Conservation (phyloP, 2,888 invertebrate genomes). For the Thymelicus sylvestris region DNA sequence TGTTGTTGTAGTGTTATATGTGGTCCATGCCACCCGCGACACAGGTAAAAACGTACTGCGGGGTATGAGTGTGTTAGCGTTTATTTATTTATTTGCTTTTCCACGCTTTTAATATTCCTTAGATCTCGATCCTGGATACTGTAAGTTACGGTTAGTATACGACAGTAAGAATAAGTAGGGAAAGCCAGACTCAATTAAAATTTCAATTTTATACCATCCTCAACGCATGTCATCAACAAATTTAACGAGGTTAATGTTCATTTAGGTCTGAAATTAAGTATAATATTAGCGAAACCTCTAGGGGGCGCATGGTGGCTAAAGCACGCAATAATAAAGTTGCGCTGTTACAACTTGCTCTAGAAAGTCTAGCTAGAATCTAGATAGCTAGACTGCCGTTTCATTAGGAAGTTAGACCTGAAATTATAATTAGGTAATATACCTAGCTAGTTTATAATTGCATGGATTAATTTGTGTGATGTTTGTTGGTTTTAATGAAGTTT, state of each 20-base stretch:
- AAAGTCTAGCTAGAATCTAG: background rate
- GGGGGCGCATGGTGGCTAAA: constrained; percentile 32
- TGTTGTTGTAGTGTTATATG: no score
- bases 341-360: constrained; percentile 6
- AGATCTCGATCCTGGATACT: no score
- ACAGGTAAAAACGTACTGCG: no score
- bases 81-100: no score
- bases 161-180: background rate
- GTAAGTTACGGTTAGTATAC: no score
- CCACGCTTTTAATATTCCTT: no score
- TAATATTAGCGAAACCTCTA: constrained; percentile 28
- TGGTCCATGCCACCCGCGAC: no score
- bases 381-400: constrained; percentile 7
- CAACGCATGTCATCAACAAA: constrained; percentile 15
- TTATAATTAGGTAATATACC: constrained; percentile 29
- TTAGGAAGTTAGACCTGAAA: constrained; percentile 32
- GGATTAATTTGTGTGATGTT: background rate
- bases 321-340: constrained; percentile 33
- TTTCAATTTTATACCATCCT: constrained; percentile 23
- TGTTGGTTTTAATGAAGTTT: no score
- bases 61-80: no score
- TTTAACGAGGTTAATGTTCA: constrained; percentile 26
- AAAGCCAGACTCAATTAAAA: constrained; percentile 4
- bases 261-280: constrained; percentile 28
- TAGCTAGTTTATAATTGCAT: constrained; percentile 26